Evolutionary conservation across 2,888 invertebrate genomes (phyloP).

Genomic region (Cataglyphis albicans): DNA sequence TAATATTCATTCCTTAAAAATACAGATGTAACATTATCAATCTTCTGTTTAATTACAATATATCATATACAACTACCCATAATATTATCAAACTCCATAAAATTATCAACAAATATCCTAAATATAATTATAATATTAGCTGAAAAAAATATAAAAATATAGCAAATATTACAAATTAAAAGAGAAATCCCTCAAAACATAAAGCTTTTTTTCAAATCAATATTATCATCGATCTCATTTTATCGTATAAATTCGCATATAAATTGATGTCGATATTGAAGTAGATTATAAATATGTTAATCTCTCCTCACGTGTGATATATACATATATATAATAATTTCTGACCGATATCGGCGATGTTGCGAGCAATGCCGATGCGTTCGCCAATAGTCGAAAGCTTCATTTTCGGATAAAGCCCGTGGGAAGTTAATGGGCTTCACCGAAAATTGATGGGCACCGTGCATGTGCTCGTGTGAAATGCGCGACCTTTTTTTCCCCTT

Average conservation of each 20-base stretch:
- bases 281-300: conserved; percentile 31
- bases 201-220: neutral
- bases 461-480: conserved; percentile 73
- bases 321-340: neutral
- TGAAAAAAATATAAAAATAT: neutral
- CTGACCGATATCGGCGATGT: conserved; percentile 24
- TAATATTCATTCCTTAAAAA: conserved; percentile 2
- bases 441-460: conserved; percentile 81
- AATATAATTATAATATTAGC: neutral
- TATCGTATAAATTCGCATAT: neutral
- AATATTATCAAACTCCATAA: neutral
- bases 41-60: conserved; percentile 36
- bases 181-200: neutral
- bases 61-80: neutral
- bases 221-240: conserved; percentile 17
- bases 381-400: conserved; percentile 66
- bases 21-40: neutral
- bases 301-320: neutral
- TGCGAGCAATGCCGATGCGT: conserved; percentile 70
- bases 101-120: neutral
- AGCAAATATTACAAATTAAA: conserved; percentile 1
- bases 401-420: conserved; percentile 67
- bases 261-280: conserved; percentile 1
- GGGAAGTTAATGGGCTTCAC: conserved; percentile 82
- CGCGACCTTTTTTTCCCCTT: conserved; percentile 66